phyloP scores from a whole-genome alignment of 35 echinoderm and acorn worm genomes.

The Ophioderma brevispina region DNA sequence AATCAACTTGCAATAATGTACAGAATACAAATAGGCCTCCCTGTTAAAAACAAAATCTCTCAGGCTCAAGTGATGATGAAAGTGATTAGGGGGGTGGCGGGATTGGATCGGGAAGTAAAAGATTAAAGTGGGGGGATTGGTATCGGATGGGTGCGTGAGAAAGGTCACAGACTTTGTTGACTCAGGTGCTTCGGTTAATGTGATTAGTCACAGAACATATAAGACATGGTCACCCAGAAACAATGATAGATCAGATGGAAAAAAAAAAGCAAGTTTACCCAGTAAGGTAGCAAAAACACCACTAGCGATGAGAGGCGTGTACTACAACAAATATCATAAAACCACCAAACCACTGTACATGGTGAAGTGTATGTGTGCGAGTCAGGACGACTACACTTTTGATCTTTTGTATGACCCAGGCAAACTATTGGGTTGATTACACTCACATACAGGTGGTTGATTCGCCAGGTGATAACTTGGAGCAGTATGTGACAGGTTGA shows the following conservation, averaged over 20 bases:
- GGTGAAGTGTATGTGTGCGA: too few species aligned
- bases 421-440: background rate
- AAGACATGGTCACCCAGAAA: too few species aligned
- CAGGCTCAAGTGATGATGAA: background rate
- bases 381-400: background rate
- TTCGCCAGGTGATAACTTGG: background rate
- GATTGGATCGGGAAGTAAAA: too few species aligned
- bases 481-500: background rate
- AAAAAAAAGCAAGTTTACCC: background rate
- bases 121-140: too few species aligned
- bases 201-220: too few species aligned
- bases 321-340: background rate
- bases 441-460: background rate
- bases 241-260: background rate
- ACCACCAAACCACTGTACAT: background rate
- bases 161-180: background rate
- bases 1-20: background rate
- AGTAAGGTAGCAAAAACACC: background rate
- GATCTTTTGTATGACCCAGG: background rate
- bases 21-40: background rate
- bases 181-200: background rate
- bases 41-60: background rate
- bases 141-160: too few species aligned
- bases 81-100: too few species aligned
- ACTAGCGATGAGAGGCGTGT: background rate